Evolutionary conservation across 2,113 vertebrate species (phyloP).

Genomic region (Xerus inauris): DNA sequence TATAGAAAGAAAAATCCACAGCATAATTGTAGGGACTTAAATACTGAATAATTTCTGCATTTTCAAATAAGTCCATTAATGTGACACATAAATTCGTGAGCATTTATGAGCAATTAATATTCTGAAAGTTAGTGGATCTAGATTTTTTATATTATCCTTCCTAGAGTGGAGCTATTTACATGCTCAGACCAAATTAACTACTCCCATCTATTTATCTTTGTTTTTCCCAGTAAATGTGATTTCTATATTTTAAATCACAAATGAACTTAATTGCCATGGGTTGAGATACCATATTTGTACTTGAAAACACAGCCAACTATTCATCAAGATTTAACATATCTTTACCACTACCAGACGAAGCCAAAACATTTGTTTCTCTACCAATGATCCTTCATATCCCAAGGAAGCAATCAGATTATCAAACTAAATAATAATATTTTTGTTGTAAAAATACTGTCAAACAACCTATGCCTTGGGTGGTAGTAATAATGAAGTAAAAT

Average conservation of each 20-base stretch:
- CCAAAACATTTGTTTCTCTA: background rate
- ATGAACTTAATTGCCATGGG: background rate
- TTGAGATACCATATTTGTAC: background rate
- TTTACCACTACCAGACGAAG: background rate
- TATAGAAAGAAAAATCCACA: slow-evolving; percentile 50
- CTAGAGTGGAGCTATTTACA: background rate
- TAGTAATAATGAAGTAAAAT: background rate
- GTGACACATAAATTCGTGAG: slow-evolving; percentile 67
- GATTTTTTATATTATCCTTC: background rate
- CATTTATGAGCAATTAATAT: slow-evolving; percentile 75
- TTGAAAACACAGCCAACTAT: background rate
- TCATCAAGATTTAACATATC: background rate
- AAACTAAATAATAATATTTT: background rate
- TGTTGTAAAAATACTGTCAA: background rate
- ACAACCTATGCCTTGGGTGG: background rate
- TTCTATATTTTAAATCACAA: slow-evolving; percentile 29
- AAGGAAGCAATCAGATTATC: background rate
- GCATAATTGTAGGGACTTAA: slow-evolving; percentile 67
- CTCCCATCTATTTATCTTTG: background rate
- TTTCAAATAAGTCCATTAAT: slow-evolving; percentile 70
- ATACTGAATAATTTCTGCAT: slow-evolving; percentile 69
- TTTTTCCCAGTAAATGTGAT: slow-evolving; percentile 13
- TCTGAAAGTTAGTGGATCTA: slow-evolving; percentile 31
- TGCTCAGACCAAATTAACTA: background rate
- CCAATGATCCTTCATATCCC: background rate